These are phyloP conservation scores for Pachyseris speciosa DNA, from an alignment of 64 coral and sea anemone genomes.

Conservation along the genomic window DNA sequence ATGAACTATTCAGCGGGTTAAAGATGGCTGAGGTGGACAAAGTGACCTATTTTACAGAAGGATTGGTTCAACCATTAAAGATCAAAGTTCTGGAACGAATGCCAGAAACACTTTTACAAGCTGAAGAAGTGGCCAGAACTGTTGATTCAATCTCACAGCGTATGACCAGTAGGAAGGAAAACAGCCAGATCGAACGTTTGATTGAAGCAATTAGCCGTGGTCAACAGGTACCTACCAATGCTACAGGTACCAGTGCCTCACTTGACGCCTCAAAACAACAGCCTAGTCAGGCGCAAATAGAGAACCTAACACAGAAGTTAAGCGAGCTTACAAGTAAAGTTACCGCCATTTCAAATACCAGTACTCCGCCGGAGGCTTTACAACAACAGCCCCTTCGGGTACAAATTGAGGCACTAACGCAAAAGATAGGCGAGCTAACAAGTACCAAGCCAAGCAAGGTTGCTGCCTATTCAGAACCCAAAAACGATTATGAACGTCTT, in stretches of 20 bases:
- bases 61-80: neutral
- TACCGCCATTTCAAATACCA: too few relatives aligned
- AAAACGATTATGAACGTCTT: neutral
- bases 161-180: too few relatives aligned
- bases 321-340: too few relatives aligned
- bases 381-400: neutral
- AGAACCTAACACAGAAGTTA: too few relatives aligned
- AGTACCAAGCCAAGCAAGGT: neutral
- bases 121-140: neutral
- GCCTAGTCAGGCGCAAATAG: too few relatives aligned
- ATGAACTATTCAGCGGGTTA: conserved; percentile 3
- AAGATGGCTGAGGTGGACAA: conserved; percentile 1
- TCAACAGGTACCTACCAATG: neutral
- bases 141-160: neutral
- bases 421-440: neutral
- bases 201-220: neutral
- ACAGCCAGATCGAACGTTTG: neutral
- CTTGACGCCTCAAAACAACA: too few relatives aligned
- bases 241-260: neutral
- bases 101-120: neutral
- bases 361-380: neutral
- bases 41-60: neutral
- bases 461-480: neutral
- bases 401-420: neutral
- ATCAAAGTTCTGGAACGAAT: neutral